A percentile compares a stretch with the other conserved stretches of the same genome.
Evolutionary conservation across 2,888 invertebrate genomes (phyloP).

Genomic region (Muschampia plurimacula): DNA sequence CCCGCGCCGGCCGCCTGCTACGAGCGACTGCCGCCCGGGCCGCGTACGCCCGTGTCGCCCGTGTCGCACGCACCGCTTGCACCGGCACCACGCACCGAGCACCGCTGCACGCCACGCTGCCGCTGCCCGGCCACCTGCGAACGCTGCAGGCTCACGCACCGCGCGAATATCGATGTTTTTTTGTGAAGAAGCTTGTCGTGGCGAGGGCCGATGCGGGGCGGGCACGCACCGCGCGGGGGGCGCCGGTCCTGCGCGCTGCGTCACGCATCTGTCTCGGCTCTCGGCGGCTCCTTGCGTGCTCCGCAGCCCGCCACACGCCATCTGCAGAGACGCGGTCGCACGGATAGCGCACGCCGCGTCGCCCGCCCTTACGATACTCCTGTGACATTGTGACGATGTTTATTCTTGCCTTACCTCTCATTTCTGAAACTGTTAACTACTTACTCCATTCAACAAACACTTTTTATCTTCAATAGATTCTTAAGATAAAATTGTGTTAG

Average conservation of each 20-base stretch:
- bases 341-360: conserved; percentile 48
- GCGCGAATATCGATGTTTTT: conserved; percentile 81
- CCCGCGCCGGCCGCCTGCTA: conserved; percentile 77
- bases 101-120: conserved; percentile 53
- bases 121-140: conserved; percentile 55
- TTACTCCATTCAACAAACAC: background rate
- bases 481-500: too few species aligned
- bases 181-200: conserved; percentile 55
- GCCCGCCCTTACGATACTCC: conserved; percentile 45
- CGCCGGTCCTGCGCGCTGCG: conserved; percentile 82
- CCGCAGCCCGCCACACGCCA: conserved; percentile 74
- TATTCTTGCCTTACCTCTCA: conserved; percentile 46
- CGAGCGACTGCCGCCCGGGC: conserved; percentile 83
- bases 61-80: conserved; percentile 68
- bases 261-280: conserved; percentile 83
- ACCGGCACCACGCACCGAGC: conserved; percentile 59
- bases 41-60: conserved; percentile 67
- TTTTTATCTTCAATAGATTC: background rate
- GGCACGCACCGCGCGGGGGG: conserved; percentile 66
- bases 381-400: conserved; percentile 56
- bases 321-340: conserved; percentile 72
- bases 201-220: conserved; percentile 56
- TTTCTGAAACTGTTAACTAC: background rate
- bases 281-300: conserved; percentile 74
- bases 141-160: conserved; percentile 74